Percentiles rank a stretch among this genome's conserved stretches.
Conservation (phyloP, 2,113 vertebrate genomes). For the Canis aureus region DNA sequence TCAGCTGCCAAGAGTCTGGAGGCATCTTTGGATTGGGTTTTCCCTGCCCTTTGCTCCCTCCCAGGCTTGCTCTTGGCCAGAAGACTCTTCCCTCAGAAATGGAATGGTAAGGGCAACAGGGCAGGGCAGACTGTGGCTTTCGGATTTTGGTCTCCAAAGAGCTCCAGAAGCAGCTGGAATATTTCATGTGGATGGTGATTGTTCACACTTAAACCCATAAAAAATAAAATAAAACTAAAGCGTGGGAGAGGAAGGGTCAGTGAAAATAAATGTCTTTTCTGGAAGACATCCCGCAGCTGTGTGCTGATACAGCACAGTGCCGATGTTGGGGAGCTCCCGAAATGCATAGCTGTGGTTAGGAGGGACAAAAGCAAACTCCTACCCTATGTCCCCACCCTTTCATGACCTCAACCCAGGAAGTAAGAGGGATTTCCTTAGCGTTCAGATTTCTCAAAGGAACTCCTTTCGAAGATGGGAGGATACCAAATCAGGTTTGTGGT, state of each 20-base stretch:
- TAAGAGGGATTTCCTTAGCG: background rate
- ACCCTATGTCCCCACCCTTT: background rate
- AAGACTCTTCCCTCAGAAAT: background rate
- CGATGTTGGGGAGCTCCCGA: constrained; percentile 42
- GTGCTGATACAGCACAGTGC: background rate
- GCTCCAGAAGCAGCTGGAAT: constrained; percentile 69
- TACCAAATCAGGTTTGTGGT: background rate
- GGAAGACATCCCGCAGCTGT: constrained; percentile 57
- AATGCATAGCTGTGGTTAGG: constrained; percentile 23
- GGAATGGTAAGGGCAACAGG: background rate
- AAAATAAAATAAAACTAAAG: background rate
- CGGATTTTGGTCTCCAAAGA: background rate
- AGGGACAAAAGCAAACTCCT: constrained; percentile 64
- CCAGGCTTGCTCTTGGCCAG: background rate
- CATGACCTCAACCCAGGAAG: constrained; percentile 40
- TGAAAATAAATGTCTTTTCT: constrained; percentile 71
- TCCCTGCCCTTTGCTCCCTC: background rate
- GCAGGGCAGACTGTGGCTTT: background rate
- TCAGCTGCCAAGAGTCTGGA: background rate
- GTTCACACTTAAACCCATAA: constrained; percentile 70
- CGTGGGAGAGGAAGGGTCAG: constrained; percentile 64
- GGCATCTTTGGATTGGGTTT: background rate
- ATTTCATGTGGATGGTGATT: constrained; percentile 56
- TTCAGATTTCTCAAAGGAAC: constrained; percentile 34
- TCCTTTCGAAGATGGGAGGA: background rate